Conservation (phyloP, 2,797 vertebrate genomes). For the Mormyrus hasselquistii region DNA sequence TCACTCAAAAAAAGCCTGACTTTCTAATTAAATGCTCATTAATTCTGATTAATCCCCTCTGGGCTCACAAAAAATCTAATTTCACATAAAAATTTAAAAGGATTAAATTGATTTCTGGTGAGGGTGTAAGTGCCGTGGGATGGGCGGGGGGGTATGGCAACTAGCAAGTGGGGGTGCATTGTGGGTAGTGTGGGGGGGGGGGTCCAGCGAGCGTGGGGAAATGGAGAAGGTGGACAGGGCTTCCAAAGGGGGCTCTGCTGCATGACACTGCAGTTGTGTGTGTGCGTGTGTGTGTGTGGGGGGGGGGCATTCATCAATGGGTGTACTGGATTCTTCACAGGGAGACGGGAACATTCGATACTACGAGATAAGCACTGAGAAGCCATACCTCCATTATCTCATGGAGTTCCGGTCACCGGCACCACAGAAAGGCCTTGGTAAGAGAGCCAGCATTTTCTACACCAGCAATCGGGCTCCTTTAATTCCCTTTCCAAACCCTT, state of each 20-base stretch:
- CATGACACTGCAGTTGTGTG: background rate
- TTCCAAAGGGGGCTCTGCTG: background rate
- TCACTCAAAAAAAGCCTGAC: background rate
- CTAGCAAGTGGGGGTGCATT: background rate
- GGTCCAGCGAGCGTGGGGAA: background rate
- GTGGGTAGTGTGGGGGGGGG: background rate
- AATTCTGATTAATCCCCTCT: background rate
- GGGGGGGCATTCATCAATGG: background rate
- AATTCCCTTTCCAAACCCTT: background rate
- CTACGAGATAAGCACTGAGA: conserved; percentile 87
- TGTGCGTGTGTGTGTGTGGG: background rate
- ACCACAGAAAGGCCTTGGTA: conserved; percentile 93
- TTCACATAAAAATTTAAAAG: background rate
- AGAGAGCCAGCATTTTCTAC: conserved; percentile 36
- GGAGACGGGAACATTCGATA: conserved; percentile 97
- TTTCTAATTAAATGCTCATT: conserved; percentile 7
- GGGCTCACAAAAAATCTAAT: background rate
- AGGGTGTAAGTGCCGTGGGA: background rate
- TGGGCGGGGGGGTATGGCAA: background rate
- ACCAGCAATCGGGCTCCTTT: background rate
- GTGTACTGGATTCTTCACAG: conserved; percentile 51
- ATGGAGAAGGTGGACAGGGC: background rate
- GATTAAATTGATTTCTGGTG: background rate
- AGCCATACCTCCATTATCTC: conserved; percentile 90
- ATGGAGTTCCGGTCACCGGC: conserved; percentile 94